Conservation (phyloP, 1,140 invertebrate genomes). For the Bacillus rossius region DNA sequence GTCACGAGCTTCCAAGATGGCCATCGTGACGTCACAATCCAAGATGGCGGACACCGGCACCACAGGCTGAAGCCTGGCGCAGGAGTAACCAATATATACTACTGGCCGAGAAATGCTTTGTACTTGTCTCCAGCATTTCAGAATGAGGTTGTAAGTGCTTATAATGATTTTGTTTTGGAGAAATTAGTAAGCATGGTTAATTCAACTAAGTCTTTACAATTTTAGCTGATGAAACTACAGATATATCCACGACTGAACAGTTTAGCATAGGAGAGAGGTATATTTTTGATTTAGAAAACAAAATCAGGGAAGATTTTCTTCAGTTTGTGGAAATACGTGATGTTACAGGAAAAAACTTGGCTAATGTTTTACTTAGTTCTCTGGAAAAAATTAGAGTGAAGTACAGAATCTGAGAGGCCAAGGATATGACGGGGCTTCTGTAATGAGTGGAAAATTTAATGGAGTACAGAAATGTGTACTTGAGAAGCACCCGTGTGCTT, state of each 20-base stretch:
- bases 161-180: constrained; percentile 15
- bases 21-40: no score
- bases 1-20: no score
- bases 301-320: constrained; percentile 18
- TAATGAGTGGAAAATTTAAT: constrained; percentile 26
- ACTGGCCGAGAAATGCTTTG: no score
- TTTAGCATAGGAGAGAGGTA: constrained; percentile 18
- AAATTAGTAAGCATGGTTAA: constrained; percentile 18
- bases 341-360: constrained; percentile 19
- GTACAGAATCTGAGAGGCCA: constrained; percentile 21
- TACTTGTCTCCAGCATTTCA: constrained; percentile 20
- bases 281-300: constrained; percentile 6
- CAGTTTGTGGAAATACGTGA: constrained; percentile 20
- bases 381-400: constrained; percentile 12
- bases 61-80: no score
- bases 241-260: constrained; percentile 20
- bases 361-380: constrained; percentile 12
- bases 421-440: constrained; percentile 29
- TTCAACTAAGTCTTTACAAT: constrained; percentile 17
- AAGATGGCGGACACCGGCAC: no score
- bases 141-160: constrained; percentile 20
- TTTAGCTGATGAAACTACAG: constrained; percentile 23
- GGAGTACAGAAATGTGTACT: constrained; percentile 23
- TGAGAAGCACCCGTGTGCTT: constrained; percentile 20
- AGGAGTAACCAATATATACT: no score